Conservation (phyloP, 64 coral and sea anemone species). For the Hydrozoanthus tunicans region DNA sequence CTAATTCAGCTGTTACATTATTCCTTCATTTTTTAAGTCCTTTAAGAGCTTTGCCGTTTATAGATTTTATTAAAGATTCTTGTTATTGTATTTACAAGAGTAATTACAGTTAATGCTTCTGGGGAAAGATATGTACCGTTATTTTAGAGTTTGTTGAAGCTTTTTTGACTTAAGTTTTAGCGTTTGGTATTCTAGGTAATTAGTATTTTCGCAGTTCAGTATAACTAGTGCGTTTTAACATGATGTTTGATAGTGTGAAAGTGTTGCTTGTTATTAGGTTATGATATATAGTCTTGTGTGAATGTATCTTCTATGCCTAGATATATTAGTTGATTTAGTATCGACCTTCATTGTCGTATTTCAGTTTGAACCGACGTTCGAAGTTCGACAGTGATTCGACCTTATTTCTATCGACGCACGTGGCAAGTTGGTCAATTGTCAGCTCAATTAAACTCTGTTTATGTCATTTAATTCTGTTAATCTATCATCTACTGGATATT, state of each 20-base stretch:
- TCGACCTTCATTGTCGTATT: constrained; percentile 35
- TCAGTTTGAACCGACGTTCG: constrained; percentile 45
- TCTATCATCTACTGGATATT: constrained; percentile 46
- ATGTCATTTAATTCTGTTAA: constrained; percentile 13
- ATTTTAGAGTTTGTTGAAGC: not conserved
- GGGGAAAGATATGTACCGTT: not conserved
- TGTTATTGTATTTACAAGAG: not conserved
- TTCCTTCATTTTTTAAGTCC: not conserved
- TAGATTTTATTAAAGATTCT: not conserved
- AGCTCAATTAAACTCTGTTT: constrained; percentile 42
- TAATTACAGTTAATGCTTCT: not conserved
- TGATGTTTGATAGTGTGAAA: constrained; percentile 32
- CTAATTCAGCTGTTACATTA: not conserved
- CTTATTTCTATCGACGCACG: constrained; percentile 40
- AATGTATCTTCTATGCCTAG: constrained; percentile 36
- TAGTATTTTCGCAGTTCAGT: constrained; percentile 33
- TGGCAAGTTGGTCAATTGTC: constrained; percentile 35
- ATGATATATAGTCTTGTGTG: constrained; percentile 32
- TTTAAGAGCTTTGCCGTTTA: not conserved
- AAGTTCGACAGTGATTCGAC: constrained; percentile 23
- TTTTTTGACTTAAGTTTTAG: not conserved
- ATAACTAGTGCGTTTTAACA: not conserved
- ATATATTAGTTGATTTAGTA: constrained; percentile 34
- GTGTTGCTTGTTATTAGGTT: constrained; percentile 33
- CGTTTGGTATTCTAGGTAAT: not conserved